Percentiles rank a stretch among this genome's conserved stretches.
phyloP scores from a whole-genome alignment of 2,797 vertebrate species.

The Melanotaenia boesemani region DNA sequence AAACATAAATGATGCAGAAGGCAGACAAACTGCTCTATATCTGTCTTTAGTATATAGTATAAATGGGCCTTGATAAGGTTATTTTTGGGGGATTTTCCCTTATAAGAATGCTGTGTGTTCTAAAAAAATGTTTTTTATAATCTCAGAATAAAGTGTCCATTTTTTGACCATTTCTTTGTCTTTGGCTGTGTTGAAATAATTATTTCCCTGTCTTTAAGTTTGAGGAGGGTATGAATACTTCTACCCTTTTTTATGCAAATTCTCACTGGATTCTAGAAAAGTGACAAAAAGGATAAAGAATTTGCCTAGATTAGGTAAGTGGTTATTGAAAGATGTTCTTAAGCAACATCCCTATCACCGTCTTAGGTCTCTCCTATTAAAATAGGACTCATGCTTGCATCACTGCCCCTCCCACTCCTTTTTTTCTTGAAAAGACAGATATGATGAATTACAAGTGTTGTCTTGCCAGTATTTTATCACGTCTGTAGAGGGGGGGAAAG shows the following conservation, averaged over 20 bases:
- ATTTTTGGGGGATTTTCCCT: not conserved
- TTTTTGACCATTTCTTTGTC: not conserved
- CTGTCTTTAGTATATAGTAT: too few species aligned
- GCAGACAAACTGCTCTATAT: too few species aligned
- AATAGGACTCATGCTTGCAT: conserved; percentile 46
- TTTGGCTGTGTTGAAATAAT: not conserved
- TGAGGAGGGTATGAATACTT: not conserved
- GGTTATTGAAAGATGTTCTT: conserved; percentile 45
- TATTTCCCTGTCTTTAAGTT: not conserved
- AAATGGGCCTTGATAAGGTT: not conserved
- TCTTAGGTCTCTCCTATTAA: conserved; percentile 37
- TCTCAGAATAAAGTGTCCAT: not conserved
- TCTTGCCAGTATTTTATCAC: conserved; percentile 62
- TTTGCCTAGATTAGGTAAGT: conserved; percentile 4
- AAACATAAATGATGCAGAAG: too few species aligned
- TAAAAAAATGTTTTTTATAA: not conserved
- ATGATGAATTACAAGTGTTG: conserved; percentile 72
- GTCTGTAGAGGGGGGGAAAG: conserved; percentile 60
- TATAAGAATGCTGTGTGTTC: not conserved
- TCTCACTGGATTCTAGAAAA: conserved; percentile 10
- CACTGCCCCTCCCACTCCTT: conserved; percentile 8
- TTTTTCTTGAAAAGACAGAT: conserved; percentile 53
- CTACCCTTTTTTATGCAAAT: not conserved
- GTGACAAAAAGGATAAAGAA: conserved; percentile 3
- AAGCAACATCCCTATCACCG: conserved; percentile 3